phyloP scores from a whole-genome alignment of 2,888 invertebrate genomes.

The Perdita meconis region DNA sequence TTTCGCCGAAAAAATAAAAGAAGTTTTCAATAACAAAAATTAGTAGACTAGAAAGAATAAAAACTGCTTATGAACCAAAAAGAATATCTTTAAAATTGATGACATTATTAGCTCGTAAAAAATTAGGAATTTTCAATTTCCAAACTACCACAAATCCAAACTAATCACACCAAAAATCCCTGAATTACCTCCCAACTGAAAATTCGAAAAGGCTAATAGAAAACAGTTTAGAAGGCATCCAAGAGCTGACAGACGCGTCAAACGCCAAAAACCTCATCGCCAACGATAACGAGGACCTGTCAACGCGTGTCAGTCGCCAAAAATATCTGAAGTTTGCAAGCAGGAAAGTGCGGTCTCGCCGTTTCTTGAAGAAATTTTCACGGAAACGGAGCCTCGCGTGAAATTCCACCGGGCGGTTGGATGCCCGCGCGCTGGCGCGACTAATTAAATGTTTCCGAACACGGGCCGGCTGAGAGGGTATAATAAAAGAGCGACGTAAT shows the following conservation, averaged over 20 bases:
- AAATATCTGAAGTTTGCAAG: not conserved
- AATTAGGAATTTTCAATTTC: too few relatives aligned
- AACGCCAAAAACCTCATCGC: slow-evolving; percentile 1
- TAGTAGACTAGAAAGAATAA: too few relatives aligned
- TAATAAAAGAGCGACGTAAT: slow-evolving; percentile 43
- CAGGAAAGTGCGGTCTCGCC: not conserved
- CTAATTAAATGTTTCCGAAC: slow-evolving; percentile 55
- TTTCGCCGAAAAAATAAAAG: too few relatives aligned
- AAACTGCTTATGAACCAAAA: too few relatives aligned
- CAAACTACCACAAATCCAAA: too few relatives aligned
- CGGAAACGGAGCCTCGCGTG: not conserved
- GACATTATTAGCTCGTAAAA: too few relatives aligned
- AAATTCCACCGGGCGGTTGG: not conserved
- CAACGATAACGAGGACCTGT: slow-evolving; percentile 1
- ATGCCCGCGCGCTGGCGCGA: slow-evolving; percentile 5
- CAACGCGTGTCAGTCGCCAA: slow-evolving; percentile 1
- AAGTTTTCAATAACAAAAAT: too few relatives aligned
- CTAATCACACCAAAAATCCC: too few relatives aligned
- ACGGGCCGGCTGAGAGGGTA: not conserved
- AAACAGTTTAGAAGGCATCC: not conserved
- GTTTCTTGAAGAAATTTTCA: slow-evolving; percentile 18
- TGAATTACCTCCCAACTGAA: too few relatives aligned
- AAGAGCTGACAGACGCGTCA: not conserved
- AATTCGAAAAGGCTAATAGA: not conserved
- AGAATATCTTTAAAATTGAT: too few relatives aligned